Evolutionary conservation across 2,113 vertebrate genomes (phyloP), one percentile per base, ranked within the genome.

Genomic region (Tauraco erythrolophus): DNA sequence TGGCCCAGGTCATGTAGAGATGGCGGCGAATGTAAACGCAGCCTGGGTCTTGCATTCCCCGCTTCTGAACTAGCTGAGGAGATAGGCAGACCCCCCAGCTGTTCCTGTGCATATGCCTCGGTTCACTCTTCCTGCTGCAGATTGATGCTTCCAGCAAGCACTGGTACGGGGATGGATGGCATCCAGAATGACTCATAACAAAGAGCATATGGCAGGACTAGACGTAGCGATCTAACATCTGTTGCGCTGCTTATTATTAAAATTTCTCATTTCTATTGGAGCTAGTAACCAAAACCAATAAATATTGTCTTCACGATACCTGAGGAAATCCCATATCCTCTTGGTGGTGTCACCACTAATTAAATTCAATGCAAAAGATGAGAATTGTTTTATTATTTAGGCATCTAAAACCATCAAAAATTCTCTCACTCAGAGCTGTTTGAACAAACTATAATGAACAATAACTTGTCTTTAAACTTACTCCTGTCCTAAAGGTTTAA

Each of bases 131-230:
- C 93, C 90, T 85, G 87, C 83, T 66, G 9, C 54, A 89, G 95
- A 95, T 14, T 39, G 87, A 78, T 91, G 94, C 95, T 96, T 96
- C 93, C 91, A 94, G 58, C 3, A 33, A 85, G 91, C 62, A 21
- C 9, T 70, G 60, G 97, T 97, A 92, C 43, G 0, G 14, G 92
- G 84, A 93, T 78, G 94, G 94, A 96, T 48, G 58, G 94, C 87
- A 94, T 97, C 96, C 97, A 97, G 96, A 70, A 93, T 94, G 94
- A 97, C 94, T 98, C 97, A 97, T 77, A 94, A 83, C 91, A 96
- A 94, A 93, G 64, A 97, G 96, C 90, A 93, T 85, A 95, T 54
- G 86, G 97, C 94, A 94, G 87, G 66, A 72, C 84, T 33, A 85
- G 88, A 90, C 5, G n/a, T 66, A 88, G 94, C 37, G 41, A 94